phyloP scores from a whole-genome alignment of 2,888 invertebrate species.

The Hypena proboscidalis region DNA sequence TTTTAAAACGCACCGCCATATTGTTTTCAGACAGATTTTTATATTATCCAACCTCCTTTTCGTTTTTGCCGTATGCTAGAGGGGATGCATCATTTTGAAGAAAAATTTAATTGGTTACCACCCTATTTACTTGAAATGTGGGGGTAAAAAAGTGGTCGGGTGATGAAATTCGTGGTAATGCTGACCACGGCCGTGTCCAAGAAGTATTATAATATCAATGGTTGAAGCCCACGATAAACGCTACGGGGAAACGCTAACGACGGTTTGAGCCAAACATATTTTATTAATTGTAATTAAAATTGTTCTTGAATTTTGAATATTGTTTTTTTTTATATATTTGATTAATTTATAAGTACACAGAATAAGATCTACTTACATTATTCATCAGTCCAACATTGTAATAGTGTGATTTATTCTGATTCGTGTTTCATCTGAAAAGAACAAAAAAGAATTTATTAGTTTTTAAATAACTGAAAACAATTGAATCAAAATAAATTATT shows the following conservation, averaged over 20 bases:
- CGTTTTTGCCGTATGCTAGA: slow-evolving; percentile 18
- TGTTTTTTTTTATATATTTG: too few species aligned
- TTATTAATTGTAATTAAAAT: too few species aligned
- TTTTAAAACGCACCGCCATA: slow-evolving; percentile 15
- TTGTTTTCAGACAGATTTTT: slow-evolving; percentile 23
- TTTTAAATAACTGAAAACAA: too few species aligned
- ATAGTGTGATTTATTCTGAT: too few species aligned
- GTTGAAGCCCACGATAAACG: slow-evolving; percentile 41
- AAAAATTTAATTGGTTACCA: slow-evolving; percentile 38
- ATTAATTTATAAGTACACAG: too few species aligned
- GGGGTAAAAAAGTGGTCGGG: slow-evolving; percentile 29
- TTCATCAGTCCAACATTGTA: too few species aligned
- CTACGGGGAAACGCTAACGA: slow-evolving; percentile 33
- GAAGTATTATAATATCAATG: slow-evolving; percentile 48
- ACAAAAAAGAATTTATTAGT: too few species aligned
- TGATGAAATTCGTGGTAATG: slow-evolving; percentile 46
- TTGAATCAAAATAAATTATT: too few species aligned
- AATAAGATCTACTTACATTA: too few species aligned
- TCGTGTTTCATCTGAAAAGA: too few species aligned
- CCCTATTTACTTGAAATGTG: slow-evolving; percentile 31
- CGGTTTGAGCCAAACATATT: too few species aligned
- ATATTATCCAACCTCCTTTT: slow-evolving; percentile 11
- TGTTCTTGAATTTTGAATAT: too few species aligned
- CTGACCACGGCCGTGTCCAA: slow-evolving; percentile 36
- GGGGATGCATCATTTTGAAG: slow-evolving; percentile 32